Percentiles rank a stretch among this genome's conserved stretches.
phyloP scores from a whole-genome alignment of 2,113 vertebrate genomes.

The Myotis brandtii region DNA sequence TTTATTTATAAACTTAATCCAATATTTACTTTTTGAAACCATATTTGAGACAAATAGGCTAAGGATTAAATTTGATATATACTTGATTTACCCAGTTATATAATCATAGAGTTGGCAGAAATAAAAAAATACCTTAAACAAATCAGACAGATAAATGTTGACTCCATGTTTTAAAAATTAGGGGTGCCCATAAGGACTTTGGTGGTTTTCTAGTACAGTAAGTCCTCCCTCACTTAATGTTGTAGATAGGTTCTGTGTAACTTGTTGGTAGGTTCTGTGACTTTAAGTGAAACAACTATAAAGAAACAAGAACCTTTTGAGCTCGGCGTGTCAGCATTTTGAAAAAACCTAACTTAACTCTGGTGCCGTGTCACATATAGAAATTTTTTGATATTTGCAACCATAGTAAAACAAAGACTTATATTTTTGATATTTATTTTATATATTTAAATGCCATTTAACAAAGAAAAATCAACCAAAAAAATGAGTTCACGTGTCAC shows the following conservation, averaged over 20 bases:
- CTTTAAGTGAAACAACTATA: neutral
- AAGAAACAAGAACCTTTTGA: too few relatives aligned
- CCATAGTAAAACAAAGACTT: too few relatives aligned
- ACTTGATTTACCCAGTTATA: neutral
- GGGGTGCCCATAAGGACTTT: neutral
- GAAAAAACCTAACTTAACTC: too few relatives aligned
- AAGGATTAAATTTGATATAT: conserved; percentile 17
- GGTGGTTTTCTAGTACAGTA: neutral
- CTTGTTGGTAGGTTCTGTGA: neutral
- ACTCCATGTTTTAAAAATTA: neutral
- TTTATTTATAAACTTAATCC: conserved; percentile 43
- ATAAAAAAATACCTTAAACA: neutral
- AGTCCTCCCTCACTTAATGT: neutral
- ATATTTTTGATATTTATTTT: too few relatives aligned
- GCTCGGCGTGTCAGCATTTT: too few relatives aligned
- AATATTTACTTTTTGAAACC: conserved; percentile 50
- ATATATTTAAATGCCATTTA: too few relatives aligned
- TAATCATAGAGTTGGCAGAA: neutral
- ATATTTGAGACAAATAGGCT: neutral
- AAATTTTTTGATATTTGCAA: too few relatives aligned
- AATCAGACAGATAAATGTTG: neutral
- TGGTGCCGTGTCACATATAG: too few relatives aligned
- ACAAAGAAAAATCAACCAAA: too few relatives aligned
- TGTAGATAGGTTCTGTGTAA: neutral
- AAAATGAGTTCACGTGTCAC: too few relatives aligned